phyloP scores from a whole-genome alignment of 2,113 vertebrate genomes.

The Oreochromis tanganicae region DNA sequence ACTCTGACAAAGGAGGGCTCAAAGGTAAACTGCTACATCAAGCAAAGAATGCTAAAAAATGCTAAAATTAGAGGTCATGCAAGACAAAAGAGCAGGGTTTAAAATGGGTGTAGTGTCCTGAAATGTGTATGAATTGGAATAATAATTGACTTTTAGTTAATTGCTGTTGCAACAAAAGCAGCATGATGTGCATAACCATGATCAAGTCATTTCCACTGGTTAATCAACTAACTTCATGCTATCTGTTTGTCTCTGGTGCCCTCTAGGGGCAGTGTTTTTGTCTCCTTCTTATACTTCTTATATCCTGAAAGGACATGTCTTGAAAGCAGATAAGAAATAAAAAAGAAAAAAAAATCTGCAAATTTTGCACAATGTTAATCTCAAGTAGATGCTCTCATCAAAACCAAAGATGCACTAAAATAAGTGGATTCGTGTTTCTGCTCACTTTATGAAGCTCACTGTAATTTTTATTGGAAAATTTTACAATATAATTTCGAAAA shows the following conservation, averaged over 20 bases:
- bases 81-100: not conserved
- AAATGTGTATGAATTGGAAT: not conserved
- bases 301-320: not conserved
- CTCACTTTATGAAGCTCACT: not conserved
- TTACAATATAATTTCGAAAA: not conserved
- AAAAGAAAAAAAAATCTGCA: not conserved
- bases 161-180: not conserved
- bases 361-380: not conserved
- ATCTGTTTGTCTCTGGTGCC: not conserved
- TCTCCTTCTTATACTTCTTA: rapidly evolving
- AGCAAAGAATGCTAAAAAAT: not conserved
- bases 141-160: not conserved
- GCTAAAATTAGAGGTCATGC: not conserved
- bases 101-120: not conserved
- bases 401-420: not conserved
- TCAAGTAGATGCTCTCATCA: not conserved
- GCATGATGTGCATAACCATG: not conserved
- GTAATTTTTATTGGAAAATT: rapidly evolving
- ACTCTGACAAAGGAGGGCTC: not conserved
- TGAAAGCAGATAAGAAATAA: not conserved
- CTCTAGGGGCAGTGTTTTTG: not conserved
- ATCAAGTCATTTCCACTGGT: not conserved
- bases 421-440: not conserved
- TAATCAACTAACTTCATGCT: not conserved
- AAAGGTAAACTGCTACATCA: not conserved